phyloP scores from a whole-genome alignment of 2,797 vertebrate species.

The Chloroceryle inda region DNA sequence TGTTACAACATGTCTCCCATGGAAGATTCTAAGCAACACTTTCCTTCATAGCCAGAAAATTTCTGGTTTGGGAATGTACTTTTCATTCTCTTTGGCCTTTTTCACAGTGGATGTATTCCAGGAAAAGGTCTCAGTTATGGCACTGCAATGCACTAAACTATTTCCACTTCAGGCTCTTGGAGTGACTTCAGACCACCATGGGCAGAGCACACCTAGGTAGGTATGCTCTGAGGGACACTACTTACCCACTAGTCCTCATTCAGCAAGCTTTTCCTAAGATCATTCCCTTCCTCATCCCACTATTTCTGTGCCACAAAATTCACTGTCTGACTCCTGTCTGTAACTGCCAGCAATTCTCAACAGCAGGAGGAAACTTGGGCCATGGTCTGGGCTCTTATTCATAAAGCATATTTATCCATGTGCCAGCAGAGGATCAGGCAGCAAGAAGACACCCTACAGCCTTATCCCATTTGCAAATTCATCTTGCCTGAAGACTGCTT shows the following conservation, averaged over 20 bases:
- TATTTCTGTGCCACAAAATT: background rate
- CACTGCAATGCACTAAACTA: background rate
- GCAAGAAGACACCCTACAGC: background rate
- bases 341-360: background rate
- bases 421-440: background rate
- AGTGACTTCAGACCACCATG: background rate
- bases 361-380: conserved; percentile 40
- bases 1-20: background rate
- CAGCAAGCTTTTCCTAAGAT: background rate
- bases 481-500: background rate
- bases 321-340: background rate
- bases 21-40: background rate
- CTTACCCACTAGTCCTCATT: background rate
- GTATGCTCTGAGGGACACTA: background rate
- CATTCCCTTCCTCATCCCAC: background rate
- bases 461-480: background rate
- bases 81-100: background rate
- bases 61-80: background rate
- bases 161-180: background rate
- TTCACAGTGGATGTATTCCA: background rate
- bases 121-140: background rate
- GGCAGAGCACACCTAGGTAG: background rate
- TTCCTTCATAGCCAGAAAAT: background rate
- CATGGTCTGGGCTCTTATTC: background rate
- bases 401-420: background rate